Evolutionary conservation across 2,797 vertebrate species (phyloP), one percentile per base, ranked within the genome.

Genomic region (Hypotaenidia okinawae): DNA sequence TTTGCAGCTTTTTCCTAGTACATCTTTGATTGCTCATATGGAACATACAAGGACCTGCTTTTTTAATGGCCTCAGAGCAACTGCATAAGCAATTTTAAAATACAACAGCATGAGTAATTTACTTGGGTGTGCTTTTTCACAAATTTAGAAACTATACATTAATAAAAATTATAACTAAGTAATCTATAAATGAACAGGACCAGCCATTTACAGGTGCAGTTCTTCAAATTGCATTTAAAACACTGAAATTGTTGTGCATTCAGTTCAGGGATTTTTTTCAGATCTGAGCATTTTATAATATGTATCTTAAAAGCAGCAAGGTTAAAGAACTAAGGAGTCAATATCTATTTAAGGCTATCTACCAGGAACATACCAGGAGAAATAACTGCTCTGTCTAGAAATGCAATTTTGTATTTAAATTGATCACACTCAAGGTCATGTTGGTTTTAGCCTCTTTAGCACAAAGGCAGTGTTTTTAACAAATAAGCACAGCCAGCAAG

Each of bases 371-470:
- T 87, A 67, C 7, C 57, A 88, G 63, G 24, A 94, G n/a, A 87
- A 90, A 78, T 74, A 77, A 79, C 41, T 70, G 55, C 64, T 91
- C 4, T 87, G 67, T 84, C 72, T 76, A 69, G 52, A 94, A 90
- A 62, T 76, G 66, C 52, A 87, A 11, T 90, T 76, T 90, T 91
- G 35, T 83, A 61, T 84, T 91, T 90, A 90, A 87, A 89, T 84
- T 92, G 59, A 79, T 94, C 43, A 55, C 45, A 39, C 33, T 84
- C 73, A 88, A 86, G 76, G 88, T 84, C 84, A 72, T 0, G 3
- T 57, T 93, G 41, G 32, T 76, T 87, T 93, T 77, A 87, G 55
- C 72, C 76, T 92, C 51, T 79, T 90, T 76, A 57, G 45, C 22
- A 22, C 2, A 1, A 90, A 86, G 59, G 62, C 89, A 87, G 58